Percentiles rank a stretch among this genome's conserved stretches.
Evolutionary conservation across 2,113 vertebrate genomes (phyloP).

Genomic region (Eclectus roratus): DNA sequence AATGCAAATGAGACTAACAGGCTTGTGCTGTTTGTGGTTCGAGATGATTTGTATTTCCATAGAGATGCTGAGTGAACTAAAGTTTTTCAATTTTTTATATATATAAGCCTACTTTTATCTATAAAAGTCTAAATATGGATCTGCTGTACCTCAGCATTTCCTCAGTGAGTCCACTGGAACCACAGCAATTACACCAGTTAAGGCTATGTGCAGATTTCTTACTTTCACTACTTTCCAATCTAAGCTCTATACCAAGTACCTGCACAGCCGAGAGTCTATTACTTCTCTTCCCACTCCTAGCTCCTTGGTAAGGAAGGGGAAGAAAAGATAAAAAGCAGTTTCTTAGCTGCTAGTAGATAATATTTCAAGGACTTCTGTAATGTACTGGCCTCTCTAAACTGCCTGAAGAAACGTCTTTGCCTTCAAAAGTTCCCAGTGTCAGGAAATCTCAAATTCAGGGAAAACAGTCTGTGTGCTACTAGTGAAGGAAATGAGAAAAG

Average conservation of each 20-base stretch:
- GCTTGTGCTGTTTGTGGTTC: conserved; percentile 30
- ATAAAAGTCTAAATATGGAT: conserved; percentile 41
- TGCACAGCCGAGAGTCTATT: neutral
- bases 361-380: neutral
- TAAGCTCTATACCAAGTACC: neutral
- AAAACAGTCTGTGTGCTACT: neutral
- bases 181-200: neutral
- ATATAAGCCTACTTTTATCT: conserved; percentile 12
- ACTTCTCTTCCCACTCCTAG: neutral
- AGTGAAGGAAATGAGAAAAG: neutral
- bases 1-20: conserved; percentile 53
- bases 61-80: conserved; percentile 49
- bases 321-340: neutral
- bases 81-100: conserved; percentile 7
- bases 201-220: conserved; percentile 12
- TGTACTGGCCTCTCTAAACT: neutral
- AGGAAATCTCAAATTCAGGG: neutral
- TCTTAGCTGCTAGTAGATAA: neutral
- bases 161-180: conserved; percentile 2
- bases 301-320: neutral
- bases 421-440: neutral
- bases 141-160: conserved; percentile 10
- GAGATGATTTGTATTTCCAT: conserved; percentile 55
- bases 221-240: neutral
- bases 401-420: neutral